phyloP scores from a whole-genome alignment of 1,140 invertebrate genomes.

The Pogonomyrmex barbatus region DNA sequence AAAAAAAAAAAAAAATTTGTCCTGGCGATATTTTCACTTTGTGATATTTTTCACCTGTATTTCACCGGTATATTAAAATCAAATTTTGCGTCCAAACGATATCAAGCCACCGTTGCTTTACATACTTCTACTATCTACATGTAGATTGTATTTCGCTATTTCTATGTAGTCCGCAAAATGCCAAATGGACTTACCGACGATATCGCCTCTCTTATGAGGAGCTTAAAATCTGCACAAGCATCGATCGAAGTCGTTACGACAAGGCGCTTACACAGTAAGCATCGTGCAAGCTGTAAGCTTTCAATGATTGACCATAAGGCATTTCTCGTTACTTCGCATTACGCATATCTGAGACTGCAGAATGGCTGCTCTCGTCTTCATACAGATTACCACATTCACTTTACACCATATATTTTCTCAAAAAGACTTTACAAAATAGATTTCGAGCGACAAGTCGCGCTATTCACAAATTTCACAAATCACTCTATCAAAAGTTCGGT shows the following conservation, averaged over 20 bases:
- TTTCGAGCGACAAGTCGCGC: neutral
- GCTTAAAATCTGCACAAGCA: conserved; percentile 45
- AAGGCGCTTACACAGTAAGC: conserved; percentile 79
- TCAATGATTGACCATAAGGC: conserved; percentile 46
- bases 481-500: conserved; percentile 38
- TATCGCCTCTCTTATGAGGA: conserved; percentile 46
- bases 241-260: conserved; percentile 36
- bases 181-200: conserved; percentile 50
- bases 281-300: conserved; percentile 62
- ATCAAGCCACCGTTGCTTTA: conserved; percentile 22
- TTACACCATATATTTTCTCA: conserved; percentile 15
- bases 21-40: neutral
- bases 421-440: conserved; percentile 69
- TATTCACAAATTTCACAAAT: conserved; percentile 39
- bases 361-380: neutral
- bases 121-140: conserved; percentile 28
- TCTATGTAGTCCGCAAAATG: conserved; percentile 52
- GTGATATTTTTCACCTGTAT: neutral
- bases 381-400: neutral
- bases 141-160: conserved; percentile 31
- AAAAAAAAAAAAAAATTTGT: neutral
- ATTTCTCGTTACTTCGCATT: conserved; percentile 27
- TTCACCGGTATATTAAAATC: neutral
- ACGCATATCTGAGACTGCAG: neutral
- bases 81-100: neutral